Base-by-base conservation (phyloP, 2,113 vertebrate species). In the Hemichromis elongatus region DNA sequence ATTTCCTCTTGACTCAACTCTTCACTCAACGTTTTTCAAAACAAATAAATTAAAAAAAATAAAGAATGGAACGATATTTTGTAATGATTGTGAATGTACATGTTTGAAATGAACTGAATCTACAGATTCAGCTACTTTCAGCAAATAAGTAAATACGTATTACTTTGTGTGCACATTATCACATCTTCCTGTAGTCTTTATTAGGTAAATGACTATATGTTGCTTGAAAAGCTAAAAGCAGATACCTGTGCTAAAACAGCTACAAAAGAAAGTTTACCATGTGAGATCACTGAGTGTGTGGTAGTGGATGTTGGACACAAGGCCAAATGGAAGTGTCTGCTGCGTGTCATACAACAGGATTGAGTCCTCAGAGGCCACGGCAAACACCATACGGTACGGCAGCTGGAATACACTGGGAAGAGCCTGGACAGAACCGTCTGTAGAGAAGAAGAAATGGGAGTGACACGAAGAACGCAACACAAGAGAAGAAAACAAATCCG, bases 201-300 rank as follows among this genome's bases (percentile, higher is more conserved):
- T 28, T 57, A 19, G 56, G 18, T 18, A 5, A 59, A 59, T 9
- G 56, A 59, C 56, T 1, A 45, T 70, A 12, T 70, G 26, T 42
- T 45, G 21, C 40, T 45, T 70, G 7, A 70, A 45, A 47, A 70
- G 40, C 28, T 26, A 70, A 70, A 28, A 18, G 5, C 2, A 47
- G 21, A 66, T 19, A 75, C 1, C 68, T 75, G 18, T 75, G 45
- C 9, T 8, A 75, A 75, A 75, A 52, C 26, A 1, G 45, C 70
- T 3, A 53, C 28, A 50, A 53, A 6, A 33, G 8, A 35, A 61
- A 53, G 14, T 30, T 90, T 96, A 99, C 99, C 99, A 99, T 7
- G 97, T 98, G 45, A 99, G 94, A 77, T 99, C 99, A 68, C 99
- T 99, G 83, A 99, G 96, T 2, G 98, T 99, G 92, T 99, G 99